Evolutionary conservation across 2,797 vertebrate genomes (phyloP), one percentile per base, ranked within the genome.

Genomic region (Steatocranus sp.): DNA sequence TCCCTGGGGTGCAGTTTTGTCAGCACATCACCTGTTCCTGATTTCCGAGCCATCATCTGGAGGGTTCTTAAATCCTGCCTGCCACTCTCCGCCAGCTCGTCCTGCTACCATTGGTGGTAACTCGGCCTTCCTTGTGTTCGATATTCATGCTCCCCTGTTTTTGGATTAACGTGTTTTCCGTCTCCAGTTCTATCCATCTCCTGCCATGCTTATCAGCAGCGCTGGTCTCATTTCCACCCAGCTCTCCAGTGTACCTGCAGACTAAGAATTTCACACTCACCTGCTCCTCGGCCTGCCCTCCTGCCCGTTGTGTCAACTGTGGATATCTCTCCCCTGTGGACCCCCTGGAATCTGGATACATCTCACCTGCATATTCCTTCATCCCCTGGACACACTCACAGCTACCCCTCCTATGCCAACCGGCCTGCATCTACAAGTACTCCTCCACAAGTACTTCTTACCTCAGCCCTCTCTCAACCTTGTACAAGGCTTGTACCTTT

Each of bases 81-180:
- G 15, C 27, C 27, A 32, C 54, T 56, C 15, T 30, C 27, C 1
- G 0, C 27, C 27, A 56, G 54, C 2, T 58, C 0, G 0, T 58
- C 27, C 27, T 18, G 15, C 8, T 58, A 58, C 27, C 27, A 58
- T 56, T 58, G 27, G 27, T 32, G 54, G 54, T 58, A 58, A 32
- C 27, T 32, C 3, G 5, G 54, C 5, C 27, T 58, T 58, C 54
- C 15, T 58, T 58, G 15, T 58, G 54, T 58, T 58, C 3, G 15
- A 10, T 58, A 32, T 32, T 58, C 27, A 58, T 32, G 54, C 54
- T 58, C 27, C 9, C 5, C 15, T 32, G 27, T 32, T 58, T 58
- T 58, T 58, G 9, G 9, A 32, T 56, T 56, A 56, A 30, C 1
- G 14, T 7, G 27, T 58, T 58, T 58, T 58, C 27, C 27, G 0